These are phyloP conservation scores for Zingel zingel DNA, from an alignment of 2,113 vertebrate genomes.

Conservation along the genomic window DNA sequence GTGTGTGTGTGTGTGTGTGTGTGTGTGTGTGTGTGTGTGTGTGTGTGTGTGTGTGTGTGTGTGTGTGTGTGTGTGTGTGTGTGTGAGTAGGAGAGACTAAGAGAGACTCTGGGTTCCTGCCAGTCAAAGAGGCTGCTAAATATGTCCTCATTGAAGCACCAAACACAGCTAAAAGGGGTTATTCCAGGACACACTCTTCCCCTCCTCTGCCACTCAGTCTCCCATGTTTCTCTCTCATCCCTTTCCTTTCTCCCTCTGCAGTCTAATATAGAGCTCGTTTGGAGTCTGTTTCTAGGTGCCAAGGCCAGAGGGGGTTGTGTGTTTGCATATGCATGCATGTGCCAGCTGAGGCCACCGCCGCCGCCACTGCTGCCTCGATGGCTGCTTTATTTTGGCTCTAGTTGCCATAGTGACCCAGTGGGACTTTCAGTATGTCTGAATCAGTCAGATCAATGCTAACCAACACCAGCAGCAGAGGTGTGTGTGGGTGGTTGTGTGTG, in stretches of 20 bases:
- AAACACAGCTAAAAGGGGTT: slow-evolving; percentile 51
- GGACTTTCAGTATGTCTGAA: slow-evolving; percentile 71
- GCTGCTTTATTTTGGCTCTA: slow-evolving; percentile 77
- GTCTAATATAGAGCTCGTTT: slow-evolving; percentile 69
- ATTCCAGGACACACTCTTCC: slow-evolving; percentile 60
- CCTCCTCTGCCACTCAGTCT: slow-evolving; percentile 45
- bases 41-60: slow-evolving; percentile 20
- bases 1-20: not conserved
- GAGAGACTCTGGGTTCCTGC: slow-evolving; percentile 47
- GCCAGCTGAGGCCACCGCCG: slow-evolving; percentile 65
- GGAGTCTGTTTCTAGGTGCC: slow-evolving; percentile 71
- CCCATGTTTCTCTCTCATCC: slow-evolving; percentile 19
- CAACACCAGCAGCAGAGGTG: slow-evolving; percentile 40
- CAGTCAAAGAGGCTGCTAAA: slow-evolving; percentile 66
- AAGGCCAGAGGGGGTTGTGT: slow-evolving; percentile 60
- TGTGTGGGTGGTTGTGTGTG: not conserved
- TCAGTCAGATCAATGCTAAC: slow-evolving; percentile 58
- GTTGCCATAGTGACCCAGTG: slow-evolving; percentile 80
- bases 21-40: not conserved
- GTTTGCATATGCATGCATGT: slow-evolving; percentile 3
- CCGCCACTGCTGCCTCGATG: slow-evolving; percentile 59
- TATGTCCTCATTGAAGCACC: slow-evolving; percentile 60
- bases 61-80: slow-evolving; percentile 1
- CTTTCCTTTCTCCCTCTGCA: slow-evolving; percentile 51
- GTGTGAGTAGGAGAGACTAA: slow-evolving; percentile 21